Evolutionary conservation across 2,113 vertebrate genomes (phyloP).

Genomic region (Psilopogon haemacephalus): DNA sequence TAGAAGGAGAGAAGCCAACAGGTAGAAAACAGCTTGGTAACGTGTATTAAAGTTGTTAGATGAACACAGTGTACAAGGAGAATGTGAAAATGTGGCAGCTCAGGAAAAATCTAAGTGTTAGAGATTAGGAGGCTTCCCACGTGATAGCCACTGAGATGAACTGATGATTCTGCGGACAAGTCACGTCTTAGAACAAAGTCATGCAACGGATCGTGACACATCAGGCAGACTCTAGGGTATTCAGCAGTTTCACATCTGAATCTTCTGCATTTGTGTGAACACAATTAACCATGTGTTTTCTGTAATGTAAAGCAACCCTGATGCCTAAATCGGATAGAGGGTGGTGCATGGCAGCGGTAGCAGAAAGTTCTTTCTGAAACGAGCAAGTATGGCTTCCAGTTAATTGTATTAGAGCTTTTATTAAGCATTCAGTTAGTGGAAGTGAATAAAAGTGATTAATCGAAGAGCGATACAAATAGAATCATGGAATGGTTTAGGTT

Average conservation of each 20-base stretch:
- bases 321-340: too few relatives aligned
- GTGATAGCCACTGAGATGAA: not conserved
- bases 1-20: not conserved
- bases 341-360: not conserved
- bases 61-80: not conserved
- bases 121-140: not conserved
- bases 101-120: not conserved
- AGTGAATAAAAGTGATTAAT: not conserved
- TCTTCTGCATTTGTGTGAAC: not conserved
- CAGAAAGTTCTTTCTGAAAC: not conserved
- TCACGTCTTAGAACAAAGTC: not conserved
- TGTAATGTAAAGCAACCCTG: not conserved
- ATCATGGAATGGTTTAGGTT: too few relatives aligned
- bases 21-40: not conserved
- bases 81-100: not conserved
- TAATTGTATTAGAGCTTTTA: not conserved
- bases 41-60: not conserved
- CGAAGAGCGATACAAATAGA: not conserved
- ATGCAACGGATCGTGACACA: not conserved
- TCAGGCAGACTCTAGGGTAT: not conserved
- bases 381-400: not conserved
- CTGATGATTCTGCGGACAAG: not conserved
- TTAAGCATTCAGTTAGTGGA: not conserved
- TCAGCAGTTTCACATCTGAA: not conserved
- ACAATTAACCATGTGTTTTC: not conserved